Evolutionary conservation across 2,888 invertebrate genomes (phyloP), one percentile per base, ranked within the genome.

Genomic region (Acleris cristana): DNA sequence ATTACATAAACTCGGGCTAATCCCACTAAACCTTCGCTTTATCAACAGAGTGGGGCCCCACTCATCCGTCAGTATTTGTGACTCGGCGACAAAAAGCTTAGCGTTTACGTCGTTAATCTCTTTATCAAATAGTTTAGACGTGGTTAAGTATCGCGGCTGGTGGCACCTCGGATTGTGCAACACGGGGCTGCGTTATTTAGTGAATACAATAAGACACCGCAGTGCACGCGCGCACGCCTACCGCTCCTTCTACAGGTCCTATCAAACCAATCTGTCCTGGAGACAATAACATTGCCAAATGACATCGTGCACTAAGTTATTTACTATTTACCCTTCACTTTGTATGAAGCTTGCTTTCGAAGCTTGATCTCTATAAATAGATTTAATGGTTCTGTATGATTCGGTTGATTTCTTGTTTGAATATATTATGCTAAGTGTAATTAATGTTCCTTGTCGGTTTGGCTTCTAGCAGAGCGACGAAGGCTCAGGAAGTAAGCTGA

Each of bases 141-240:
- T 75, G 70, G 71, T 74, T 75, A 70, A 74, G 73, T 75, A 75
- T 79, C 78, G 75, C 78, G 74, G 79, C 76, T 74, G 78, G 74
- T 72, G 56, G 77, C 74, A 78, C 77, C 76, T 76, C 64, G 73
- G 73, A 83, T 89, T 88, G 84, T 85, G 85, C 80, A 89, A 86
- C 76, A 61, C 67, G 76, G 79, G 78, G 76, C 77, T 80, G 82
- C 79, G 81, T 84, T 82, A 82, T 79, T 81, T 70, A 83, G 78
- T 74, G 72, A 57, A 67, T 57, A 51, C 59, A 51, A 60, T 60
- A 60, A 60, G 51, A 34, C 21, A 34, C 59, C 23, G 34, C 53
- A 23, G 23, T 21, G 57, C 53, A 40, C 51, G 49, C 55, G 59
- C 49, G 70, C 70, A 55, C 72, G 74, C 75, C 78, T 73, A 76